Percentiles rank a stretch among this genome's conserved stretches.
These are phyloP conservation scores for Hydra vulgaris DNA, from an alignment of 30 jellyfish, hydroid and myxozoan genomes.

Conservation along the genomic window DNA sequence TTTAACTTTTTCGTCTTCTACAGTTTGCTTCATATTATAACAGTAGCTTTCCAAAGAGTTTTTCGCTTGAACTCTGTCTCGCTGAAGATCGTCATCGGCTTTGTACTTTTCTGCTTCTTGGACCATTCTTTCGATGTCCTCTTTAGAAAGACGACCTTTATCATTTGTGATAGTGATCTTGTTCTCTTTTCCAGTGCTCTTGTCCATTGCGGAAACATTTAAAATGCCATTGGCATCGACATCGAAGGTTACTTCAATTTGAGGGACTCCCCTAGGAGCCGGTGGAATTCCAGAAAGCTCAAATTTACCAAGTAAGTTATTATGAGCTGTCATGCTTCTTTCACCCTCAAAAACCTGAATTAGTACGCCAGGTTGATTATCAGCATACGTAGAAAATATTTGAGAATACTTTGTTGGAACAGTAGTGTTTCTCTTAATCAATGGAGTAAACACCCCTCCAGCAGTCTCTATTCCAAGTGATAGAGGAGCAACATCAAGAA, in stretches of 20 bases:
- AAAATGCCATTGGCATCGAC: slow-evolving; percentile 82
- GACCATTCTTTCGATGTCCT: slow-evolving; percentile 76
- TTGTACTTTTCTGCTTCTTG: slow-evolving; percentile 82
- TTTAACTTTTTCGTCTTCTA: slow-evolving; percentile 85
- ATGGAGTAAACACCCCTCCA: slow-evolving; percentile 78
- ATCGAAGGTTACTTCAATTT: slow-evolving; percentile 88
- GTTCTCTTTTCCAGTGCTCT: slow-evolving; percentile 54
- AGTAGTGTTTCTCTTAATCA: slow-evolving; percentile 70
- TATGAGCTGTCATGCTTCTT: slow-evolving; percentile 74
- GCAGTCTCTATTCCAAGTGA: slow-evolving; percentile 92
- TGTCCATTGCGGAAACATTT: slow-evolving; percentile 77
- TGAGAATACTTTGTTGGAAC: slow-evolving; percentile 67
- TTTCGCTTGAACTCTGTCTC: slow-evolving; percentile 56
- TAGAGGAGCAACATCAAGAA: slow-evolving; percentile 83
- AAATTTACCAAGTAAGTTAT: slow-evolving; percentile 67
- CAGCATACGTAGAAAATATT: slow-evolving; percentile 72
- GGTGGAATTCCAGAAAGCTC: slow-evolving; percentile 77
- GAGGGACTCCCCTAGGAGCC: slow-evolving; percentile 94
- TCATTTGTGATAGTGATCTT: slow-evolving; percentile 81
- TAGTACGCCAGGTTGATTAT: slow-evolving; percentile 77
- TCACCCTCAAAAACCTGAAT: slow-evolving; percentile 90
- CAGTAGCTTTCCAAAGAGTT: slow-evolving; percentile 57
- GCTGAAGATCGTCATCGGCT: slow-evolving; percentile 64
- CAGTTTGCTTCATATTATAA: slow-evolving; percentile 52
- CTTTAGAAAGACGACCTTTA: slow-evolving; percentile 64